Percentiles rank a stretch among this genome's conserved stretches.
Conservation (phyloP, 1,140 invertebrate species). For the Chironomus striatipennis region DNA sequence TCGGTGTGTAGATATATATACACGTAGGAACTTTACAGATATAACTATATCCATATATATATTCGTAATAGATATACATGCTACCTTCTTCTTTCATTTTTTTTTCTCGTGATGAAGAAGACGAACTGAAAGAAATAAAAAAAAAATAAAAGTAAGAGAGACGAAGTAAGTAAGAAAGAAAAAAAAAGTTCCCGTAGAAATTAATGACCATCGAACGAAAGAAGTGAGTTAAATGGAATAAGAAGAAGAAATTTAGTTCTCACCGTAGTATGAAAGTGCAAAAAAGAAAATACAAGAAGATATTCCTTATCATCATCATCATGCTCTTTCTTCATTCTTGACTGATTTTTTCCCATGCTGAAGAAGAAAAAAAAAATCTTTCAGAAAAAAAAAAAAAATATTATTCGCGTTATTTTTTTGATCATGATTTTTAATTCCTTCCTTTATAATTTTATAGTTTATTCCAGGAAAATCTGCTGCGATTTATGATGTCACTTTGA, state of each 20-base stretch:
- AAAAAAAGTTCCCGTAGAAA: conserved; percentile 11
- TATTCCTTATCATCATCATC: conserved; percentile 20
- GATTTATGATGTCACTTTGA: too few relatives aligned
- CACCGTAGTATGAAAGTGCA: conserved; percentile 1
- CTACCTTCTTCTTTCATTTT: not conserved
- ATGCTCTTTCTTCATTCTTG: conserved; percentile 17
- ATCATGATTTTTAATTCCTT: conserved; percentile 14
- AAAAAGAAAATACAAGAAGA: conserved; percentile 10
- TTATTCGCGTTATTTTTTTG: not conserved
- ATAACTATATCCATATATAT: not conserved
- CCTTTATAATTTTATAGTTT: not conserved
- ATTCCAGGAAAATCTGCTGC: too few relatives aligned
- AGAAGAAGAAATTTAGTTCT: conserved; percentile 18
- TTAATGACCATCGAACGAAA: conserved; percentile 20
- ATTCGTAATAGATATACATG: not conserved
- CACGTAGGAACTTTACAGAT: not conserved
- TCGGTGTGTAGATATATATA: too few relatives aligned
- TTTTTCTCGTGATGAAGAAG: not conserved
- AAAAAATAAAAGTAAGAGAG: not conserved
- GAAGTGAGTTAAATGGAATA: not conserved
- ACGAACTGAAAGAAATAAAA: not conserved
- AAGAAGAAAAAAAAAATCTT: not conserved
- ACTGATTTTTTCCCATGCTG: conserved; percentile 17
- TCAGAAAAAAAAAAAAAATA: not conserved
- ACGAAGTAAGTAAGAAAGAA: not conserved